Conservation (phyloP, 2,888 invertebrate species). For the Drosophila anomelani region DNA sequence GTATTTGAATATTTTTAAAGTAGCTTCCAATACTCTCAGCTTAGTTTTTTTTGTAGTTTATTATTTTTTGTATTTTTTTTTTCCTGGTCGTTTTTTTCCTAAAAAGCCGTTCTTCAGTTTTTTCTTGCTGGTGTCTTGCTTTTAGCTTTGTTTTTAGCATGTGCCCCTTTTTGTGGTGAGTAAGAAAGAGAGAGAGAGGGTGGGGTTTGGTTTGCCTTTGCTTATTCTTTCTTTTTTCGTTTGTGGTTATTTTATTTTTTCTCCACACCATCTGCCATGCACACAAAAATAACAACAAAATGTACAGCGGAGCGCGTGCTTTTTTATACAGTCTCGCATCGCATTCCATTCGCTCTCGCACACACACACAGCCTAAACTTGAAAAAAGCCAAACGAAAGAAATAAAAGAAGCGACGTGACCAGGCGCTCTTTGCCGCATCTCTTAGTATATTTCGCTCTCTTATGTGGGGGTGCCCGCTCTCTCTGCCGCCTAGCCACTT, state of each 20-base stretch:
- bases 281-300: conserved; percentile 60
- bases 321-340: conserved; percentile 48
- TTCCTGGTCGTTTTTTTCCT: conserved; percentile 8
- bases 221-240: conserved; percentile 23
- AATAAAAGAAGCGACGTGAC: conserved; percentile 23
- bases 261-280: conserved; percentile 50
- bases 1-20: conserved; percentile 8
- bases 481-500: conserved; percentile 46
- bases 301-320: conserved; percentile 69
- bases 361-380: conserved; percentile 19
- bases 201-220: conserved; percentile 34
- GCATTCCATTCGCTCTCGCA: conserved; percentile 52
- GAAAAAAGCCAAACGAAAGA: conserved; percentile 2
- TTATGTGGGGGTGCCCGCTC: conserved; percentile 1
- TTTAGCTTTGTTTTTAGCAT: conserved; percentile 59
- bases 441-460: not conserved
- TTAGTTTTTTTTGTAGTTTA: not conserved
- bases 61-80: not conserved
- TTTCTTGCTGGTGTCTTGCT: conserved; percentile 49
- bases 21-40: not conserved
- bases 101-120: conserved; percentile 63
- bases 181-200: conserved; percentile 29
- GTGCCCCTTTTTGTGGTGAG: conserved; percentile 60
- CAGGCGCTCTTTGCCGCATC: conserved; percentile 5
- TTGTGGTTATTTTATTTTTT: conserved; percentile 27